These are phyloP conservation scores for Epinephelus fuscoguttatus DNA, from an alignment of 2,113 vertebrate genomes.

Conservation along the genomic window DNA sequence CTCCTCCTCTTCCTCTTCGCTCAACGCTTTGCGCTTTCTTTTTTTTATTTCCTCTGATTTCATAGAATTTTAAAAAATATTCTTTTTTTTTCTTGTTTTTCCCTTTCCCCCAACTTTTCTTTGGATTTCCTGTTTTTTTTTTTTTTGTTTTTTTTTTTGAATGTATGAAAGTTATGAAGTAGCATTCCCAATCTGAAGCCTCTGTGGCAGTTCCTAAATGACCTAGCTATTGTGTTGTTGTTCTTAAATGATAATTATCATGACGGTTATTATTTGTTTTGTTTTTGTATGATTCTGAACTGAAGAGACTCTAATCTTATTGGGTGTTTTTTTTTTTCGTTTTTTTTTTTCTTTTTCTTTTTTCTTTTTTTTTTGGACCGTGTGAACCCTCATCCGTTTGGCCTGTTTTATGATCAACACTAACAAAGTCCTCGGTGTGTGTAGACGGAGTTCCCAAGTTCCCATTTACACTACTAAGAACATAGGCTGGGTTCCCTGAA, in stretches of 20 bases:
- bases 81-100: slow-evolving; percentile 38
- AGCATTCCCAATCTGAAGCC: slow-evolving; percentile 82
- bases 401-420: slow-evolving; percentile 66
- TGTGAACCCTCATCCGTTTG: slow-evolving; percentile 70
- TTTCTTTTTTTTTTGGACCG: slow-evolving; percentile 46
- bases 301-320: slow-evolving; percentile 75
- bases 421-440: slow-evolving; percentile 60
- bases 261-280: slow-evolving; percentile 77
- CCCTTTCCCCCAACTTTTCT: slow-evolving; percentile 30
- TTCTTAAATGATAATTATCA: slow-evolving; percentile 71
- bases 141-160: slow-evolving; percentile 68
- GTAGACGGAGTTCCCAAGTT: slow-evolving; percentile 37
- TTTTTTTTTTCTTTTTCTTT: slow-evolving; percentile 13
- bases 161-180: slow-evolving; percentile 84
- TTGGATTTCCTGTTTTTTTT: slow-evolving; percentile 63
- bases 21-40: slow-evolving; percentile 78
- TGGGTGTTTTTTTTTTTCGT: slow-evolving; percentile 50
- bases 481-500: slow-evolving; percentile 59
- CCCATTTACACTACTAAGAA: slow-evolving; percentile 53
- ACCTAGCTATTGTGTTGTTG: slow-evolving; percentile 81
- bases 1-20: slow-evolving; percentile 60
- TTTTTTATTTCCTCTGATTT: slow-evolving; percentile 77
- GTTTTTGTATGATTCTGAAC: slow-evolving; percentile 84
- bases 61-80: slow-evolving; percentile 63
- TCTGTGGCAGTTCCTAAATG: slow-evolving; percentile 70